Evolutionary conservation across 2,797 vertebrate genomes (phyloP).

Genomic region (Falco berigora): DNA sequence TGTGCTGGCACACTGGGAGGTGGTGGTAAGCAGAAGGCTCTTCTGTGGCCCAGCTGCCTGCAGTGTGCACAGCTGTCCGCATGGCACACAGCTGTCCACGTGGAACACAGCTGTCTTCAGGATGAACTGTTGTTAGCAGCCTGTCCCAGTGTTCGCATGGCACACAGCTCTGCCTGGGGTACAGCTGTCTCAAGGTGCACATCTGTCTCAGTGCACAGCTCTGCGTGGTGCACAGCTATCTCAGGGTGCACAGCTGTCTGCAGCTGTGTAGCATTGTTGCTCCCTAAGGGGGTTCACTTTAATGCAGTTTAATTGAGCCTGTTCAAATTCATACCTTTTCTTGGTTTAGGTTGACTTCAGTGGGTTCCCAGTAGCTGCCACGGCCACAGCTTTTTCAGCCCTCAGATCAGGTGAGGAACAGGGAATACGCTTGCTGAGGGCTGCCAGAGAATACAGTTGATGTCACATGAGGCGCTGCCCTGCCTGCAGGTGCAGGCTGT

Average conservation of each 20-base stretch:
- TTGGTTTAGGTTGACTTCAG: neutral
- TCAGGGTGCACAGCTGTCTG: neutral
- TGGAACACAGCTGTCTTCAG: neutral
- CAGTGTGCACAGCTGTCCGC: neutral
- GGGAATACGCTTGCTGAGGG: neutral
- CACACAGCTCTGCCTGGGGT: neutral
- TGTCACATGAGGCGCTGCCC: neutral
- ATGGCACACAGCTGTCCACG: neutral
- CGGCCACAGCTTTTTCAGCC: neutral
- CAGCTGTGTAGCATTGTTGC: neutral
- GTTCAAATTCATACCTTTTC: neutral
- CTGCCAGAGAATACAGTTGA: neutral
- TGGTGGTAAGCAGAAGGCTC: neutral
- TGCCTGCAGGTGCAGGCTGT: neutral
- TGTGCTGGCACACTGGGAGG: accelerated
- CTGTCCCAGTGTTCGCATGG: neutral
- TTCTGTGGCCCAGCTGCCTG: neutral
- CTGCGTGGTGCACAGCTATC: too few relatives aligned
- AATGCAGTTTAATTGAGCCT: neutral
- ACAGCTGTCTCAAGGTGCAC: too few relatives aligned
- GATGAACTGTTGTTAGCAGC: neutral
- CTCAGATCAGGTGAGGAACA: neutral
- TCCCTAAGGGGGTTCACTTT: neutral
- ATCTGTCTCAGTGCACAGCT: neutral
- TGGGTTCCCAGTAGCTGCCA: neutral